Evolutionary conservation across 2,888 invertebrate species (phyloP).

Genomic region (Cosmia trapezina): DNA sequence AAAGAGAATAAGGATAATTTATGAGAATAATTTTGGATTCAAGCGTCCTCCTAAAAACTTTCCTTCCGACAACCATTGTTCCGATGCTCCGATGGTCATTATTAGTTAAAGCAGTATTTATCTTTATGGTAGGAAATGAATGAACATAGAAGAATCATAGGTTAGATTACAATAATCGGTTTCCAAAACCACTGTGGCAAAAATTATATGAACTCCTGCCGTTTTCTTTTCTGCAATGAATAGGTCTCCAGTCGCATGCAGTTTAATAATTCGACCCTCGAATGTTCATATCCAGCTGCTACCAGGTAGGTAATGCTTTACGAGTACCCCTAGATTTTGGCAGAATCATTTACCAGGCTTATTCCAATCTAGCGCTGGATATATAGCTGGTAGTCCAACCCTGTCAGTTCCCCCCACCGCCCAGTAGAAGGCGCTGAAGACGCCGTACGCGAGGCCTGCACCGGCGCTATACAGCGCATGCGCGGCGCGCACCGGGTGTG

Average conservation of each 20-base stretch:
- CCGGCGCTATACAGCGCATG: slow-evolving; percentile 91
- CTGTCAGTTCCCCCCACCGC: slow-evolving; percentile 86
- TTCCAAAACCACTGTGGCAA: background rate
- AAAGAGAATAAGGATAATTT: background rate
- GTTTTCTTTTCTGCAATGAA: slow-evolving; percentile 1
- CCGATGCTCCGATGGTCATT: too few species aligned
- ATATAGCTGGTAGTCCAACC: slow-evolving; percentile 92
- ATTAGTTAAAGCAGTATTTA: background rate
- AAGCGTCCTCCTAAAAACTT: background rate
- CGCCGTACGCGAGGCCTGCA: slow-evolving; percentile 89
- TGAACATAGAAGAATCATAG: background rate
- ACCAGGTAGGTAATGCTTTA: background rate
- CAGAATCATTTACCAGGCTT: slow-evolving; percentile 85
- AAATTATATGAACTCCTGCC: background rate
- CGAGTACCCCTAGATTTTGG: background rate
- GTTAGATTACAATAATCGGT: too few species aligned
- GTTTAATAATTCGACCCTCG: too few species aligned
- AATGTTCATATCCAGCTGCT: background rate
- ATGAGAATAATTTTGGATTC: background rate
- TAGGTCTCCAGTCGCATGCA: background rate
- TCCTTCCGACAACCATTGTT: background rate
- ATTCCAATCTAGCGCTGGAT: slow-evolving; percentile 94
- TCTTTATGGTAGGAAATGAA: background rate
- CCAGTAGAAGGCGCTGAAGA: slow-evolving; percentile 89
- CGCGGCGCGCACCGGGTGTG: slow-evolving; percentile 93